These are phyloP conservation scores for Bovichtus diacanthus DNA, from an alignment of 2,797 vertebrate genomes.

Conservation along the genomic window DNA sequence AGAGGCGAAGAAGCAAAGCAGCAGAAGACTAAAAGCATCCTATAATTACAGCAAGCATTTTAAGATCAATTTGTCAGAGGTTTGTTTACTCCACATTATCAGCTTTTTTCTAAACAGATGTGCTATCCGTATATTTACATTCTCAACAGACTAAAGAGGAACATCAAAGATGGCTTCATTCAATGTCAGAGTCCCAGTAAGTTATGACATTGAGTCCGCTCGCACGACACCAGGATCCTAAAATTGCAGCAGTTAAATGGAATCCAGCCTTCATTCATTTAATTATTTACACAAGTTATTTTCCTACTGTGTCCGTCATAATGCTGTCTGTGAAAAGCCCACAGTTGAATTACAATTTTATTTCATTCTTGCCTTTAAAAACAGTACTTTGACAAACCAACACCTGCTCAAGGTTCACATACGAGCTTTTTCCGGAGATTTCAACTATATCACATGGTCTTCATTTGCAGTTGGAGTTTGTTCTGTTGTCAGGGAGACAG, in stretches of 20 bases:
- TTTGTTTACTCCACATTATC: slow-evolving; percentile 35
- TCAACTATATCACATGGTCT: background rate
- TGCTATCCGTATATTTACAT: too few species aligned
- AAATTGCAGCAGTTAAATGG: too few species aligned
- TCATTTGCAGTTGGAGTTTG: background rate
- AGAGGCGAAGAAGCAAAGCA: background rate
- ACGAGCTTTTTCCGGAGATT: slow-evolving; percentile 3
- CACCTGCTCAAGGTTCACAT: background rate
- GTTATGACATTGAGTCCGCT: too few species aligned
- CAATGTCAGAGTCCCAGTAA: too few species aligned
- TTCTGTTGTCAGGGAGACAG: background rate
- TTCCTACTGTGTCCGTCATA: too few species aligned
- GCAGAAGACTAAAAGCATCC: background rate
- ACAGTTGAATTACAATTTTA: background rate
- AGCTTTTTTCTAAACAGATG: too few species aligned
- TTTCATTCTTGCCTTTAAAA: slow-evolving; percentile 22
- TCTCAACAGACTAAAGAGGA: slow-evolving; percentile 20
- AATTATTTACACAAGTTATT: too few species aligned
- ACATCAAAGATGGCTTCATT: background rate
- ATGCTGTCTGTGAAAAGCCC: too few species aligned
- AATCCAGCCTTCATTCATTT: too few species aligned
- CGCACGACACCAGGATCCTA: too few species aligned
- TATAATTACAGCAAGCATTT: slow-evolving; percentile 15
- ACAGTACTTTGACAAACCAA: slow-evolving; percentile 20
- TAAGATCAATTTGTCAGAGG: slow-evolving; percentile 12